Conservation (phyloP, 2,888 invertebrate species). For the Choristoneura rosaceana region DNA sequence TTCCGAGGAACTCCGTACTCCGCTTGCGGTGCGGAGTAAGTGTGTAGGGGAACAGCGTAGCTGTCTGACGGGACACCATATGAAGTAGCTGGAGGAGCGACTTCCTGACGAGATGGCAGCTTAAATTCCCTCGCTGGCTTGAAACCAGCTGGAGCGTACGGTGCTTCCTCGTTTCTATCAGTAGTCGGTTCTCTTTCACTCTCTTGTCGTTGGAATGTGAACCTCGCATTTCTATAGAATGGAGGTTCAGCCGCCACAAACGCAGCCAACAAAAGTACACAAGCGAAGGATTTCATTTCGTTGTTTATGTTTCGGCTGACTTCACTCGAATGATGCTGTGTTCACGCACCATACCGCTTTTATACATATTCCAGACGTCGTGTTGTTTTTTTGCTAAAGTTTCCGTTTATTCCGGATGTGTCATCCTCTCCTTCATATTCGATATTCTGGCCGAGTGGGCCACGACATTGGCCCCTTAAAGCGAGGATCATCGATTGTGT, state of each 20-base stretch:
- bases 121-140: conserved; percentile 70
- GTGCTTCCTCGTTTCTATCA: conserved; percentile 57
- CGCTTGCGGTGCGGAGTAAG: conserved; percentile 65
- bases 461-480: conserved; percentile 80
- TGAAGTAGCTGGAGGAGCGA: conserved; percentile 66
- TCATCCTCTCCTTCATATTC: conserved; percentile 67
- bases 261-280: conserved; percentile 67
- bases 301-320: conserved; percentile 63
- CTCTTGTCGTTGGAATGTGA: conserved; percentile 68
- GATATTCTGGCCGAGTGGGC: conserved; percentile 73
- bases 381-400: conserved; percentile 56
- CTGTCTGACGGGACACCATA: conserved; percentile 75
- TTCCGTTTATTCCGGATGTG: conserved; percentile 77
- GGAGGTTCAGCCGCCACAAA: conserved; percentile 72
- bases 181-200: conserved; percentile 55
- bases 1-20: conserved; percentile 64
- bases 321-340: conserved; percentile 76
- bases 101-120: conserved; percentile 68
- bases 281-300: conserved; percentile 70
- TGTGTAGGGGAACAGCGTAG: conserved; percentile 74
- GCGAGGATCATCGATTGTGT: conserved; percentile 75
- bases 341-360: conserved; percentile 56
- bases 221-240: conserved; percentile 61
- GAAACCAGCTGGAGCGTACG: conserved; percentile 74
- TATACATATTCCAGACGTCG: conserved; percentile 64